Conservation (phyloP, 2,113 vertebrate species). For the Rhizomys pruinosus region DNA sequence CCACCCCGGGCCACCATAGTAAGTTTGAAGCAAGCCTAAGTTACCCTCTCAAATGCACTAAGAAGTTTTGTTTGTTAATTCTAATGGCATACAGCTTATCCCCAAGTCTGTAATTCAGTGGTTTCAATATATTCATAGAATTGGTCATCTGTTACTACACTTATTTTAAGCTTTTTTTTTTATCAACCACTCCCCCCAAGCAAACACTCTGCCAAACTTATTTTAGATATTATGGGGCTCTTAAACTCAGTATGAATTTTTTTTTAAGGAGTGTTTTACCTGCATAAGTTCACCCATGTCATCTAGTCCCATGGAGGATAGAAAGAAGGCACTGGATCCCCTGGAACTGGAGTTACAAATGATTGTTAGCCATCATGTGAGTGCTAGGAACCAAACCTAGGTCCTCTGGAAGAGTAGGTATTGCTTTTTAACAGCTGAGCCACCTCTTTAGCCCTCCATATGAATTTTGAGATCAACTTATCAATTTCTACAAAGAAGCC, state of each 20-base stretch:
- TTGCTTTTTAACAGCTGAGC: too few relatives aligned
- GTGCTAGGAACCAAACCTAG: too few relatives aligned
- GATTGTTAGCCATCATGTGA: too few relatives aligned
- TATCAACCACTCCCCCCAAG: not conserved
- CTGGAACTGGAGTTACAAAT: too few relatives aligned
- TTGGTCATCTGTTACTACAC: not conserved
- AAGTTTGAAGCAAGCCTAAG: not conserved
- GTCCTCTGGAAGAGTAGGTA: too few relatives aligned
- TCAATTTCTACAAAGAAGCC: not conserved
- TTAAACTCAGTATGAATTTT: slow-evolving; percentile 8
- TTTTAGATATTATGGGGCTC: slow-evolving; percentile 16
- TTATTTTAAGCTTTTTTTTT: slow-evolving; percentile 27
- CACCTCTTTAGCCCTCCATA: too few relatives aligned
- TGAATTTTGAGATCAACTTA: not conserved
- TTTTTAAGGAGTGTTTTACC: too few relatives aligned
- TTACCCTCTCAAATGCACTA: not conserved
- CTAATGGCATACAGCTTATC: not conserved
- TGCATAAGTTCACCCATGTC: too few relatives aligned
- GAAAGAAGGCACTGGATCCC: too few relatives aligned
- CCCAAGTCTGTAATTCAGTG: not conserved
- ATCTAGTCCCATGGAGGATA: too few relatives aligned
- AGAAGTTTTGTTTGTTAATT: not conserved
- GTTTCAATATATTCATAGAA: slow-evolving; percentile 4
- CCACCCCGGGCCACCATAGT: not conserved
- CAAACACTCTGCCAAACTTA: not conserved